Conservation (phyloP, 2,888 invertebrate species). For the Sphaerophoria taeniata region DNA sequence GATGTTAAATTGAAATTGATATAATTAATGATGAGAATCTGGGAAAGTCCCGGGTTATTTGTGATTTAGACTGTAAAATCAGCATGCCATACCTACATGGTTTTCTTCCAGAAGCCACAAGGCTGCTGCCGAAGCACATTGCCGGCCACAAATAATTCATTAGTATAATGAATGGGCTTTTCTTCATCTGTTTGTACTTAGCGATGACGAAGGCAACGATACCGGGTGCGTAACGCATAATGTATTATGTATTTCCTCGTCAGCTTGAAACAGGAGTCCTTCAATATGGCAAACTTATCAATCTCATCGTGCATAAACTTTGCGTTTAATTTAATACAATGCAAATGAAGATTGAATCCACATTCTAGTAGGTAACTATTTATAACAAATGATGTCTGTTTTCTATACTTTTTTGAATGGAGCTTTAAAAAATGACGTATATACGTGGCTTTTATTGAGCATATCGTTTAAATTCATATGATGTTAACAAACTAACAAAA, state of each 20-base stretch:
- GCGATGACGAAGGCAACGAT: not conserved
- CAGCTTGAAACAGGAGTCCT: conserved; percentile 44
- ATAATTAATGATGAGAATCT: conserved; percentile 69
- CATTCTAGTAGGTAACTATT: not conserved
- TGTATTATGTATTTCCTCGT: conserved; percentile 10
- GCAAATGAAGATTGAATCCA: conserved; percentile 31
- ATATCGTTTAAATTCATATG: no score
- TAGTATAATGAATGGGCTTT: conserved; percentile 64
- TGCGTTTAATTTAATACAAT: conserved; percentile 34
- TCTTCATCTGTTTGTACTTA: conserved; percentile 14
- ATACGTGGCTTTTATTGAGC: no score
- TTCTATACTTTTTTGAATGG: no score
- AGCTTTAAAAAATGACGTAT: no score
- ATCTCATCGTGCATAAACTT: conserved; percentile 53
- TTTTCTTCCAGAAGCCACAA: conserved; percentile 26
- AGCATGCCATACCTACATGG: not conserved
- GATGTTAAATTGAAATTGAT: conserved; percentile 38
- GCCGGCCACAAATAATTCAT: conserved; percentile 65
- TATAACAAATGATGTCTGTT: not conserved
- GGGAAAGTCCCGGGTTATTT: conserved; percentile 36
- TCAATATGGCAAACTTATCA: conserved; percentile 50
- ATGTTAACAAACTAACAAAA: no score
- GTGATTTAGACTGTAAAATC: conserved; percentile 29
- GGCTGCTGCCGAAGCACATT: conserved; percentile 54
- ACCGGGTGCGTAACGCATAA: no score